phyloP scores from a whole-genome alignment of 2,797 vertebrate genomes.

The Scyliorhinus canicula region DNA sequence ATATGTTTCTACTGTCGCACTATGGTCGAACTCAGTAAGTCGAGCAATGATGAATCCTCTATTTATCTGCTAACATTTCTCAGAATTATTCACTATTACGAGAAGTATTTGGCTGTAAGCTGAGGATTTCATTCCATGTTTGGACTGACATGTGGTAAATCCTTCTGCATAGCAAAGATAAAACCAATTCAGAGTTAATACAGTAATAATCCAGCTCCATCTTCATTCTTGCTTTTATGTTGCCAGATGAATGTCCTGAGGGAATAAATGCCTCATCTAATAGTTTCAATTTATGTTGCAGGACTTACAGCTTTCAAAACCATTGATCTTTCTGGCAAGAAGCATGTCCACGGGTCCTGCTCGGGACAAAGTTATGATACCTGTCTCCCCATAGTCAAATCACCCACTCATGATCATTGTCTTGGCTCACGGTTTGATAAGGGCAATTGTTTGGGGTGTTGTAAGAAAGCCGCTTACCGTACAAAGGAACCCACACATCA shows the following conservation, averaged over 20 bases:
- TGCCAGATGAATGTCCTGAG: not conserved
- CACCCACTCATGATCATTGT: not conserved
- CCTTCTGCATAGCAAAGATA: not conserved
- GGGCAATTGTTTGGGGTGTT: not conserved
- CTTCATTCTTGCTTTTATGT: not conserved
- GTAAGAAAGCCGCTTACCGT: too few relatives aligned
- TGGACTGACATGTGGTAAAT: conserved; percentile 11
- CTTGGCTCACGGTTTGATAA: not conserved
- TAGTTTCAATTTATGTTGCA: not conserved
- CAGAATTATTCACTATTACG: not conserved
- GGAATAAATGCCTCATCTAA: not conserved
- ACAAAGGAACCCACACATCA: not conserved
- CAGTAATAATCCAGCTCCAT: not conserved
- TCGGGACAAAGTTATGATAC: not conserved
- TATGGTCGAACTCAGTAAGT: not conserved
- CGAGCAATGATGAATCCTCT: not conserved
- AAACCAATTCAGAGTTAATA: not conserved
- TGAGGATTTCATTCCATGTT: not conserved
- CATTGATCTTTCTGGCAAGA: not conserved
- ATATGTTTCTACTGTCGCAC: not conserved
- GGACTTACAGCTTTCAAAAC: not conserved
- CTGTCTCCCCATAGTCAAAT: not conserved
- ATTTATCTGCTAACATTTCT: not conserved
- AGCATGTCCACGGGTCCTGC: not conserved
- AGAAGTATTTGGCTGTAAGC: not conserved